Evolutionary conservation across 1,140 invertebrate genomes (phyloP).

Genomic region (Penaeus chinensis): DNA sequence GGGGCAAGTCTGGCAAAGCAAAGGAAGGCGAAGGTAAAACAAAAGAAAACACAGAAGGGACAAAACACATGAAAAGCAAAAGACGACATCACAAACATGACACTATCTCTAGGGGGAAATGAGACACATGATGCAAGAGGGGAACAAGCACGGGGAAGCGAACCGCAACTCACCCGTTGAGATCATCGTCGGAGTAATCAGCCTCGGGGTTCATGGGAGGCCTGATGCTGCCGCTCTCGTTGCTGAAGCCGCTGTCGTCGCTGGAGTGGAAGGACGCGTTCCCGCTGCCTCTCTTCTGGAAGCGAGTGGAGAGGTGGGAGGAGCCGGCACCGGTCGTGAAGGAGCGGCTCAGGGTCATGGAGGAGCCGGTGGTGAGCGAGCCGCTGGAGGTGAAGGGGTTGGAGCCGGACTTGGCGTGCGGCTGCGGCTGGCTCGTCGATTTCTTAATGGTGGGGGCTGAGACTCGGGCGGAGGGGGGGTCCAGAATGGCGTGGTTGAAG

Average conservation of each 20-base stretch:
- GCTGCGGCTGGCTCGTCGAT: slow-evolving; percentile 51
- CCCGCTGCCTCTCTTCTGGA: slow-evolving; percentile 56
- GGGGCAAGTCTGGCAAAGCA: slow-evolving; percentile 28
- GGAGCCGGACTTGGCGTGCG: slow-evolving; percentile 23
- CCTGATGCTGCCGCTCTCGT: slow-evolving; percentile 74
- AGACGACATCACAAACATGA: neutral
- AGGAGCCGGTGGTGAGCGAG: slow-evolving; percentile 22
- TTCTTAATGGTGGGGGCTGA: slow-evolving; percentile 35
- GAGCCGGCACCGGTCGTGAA: slow-evolving; percentile 30
- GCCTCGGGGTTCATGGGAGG: slow-evolving; percentile 83
- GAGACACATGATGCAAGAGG: neutral
- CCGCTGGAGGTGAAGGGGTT: slow-evolving; percentile 42
- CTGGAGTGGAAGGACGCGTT: slow-evolving; percentile 76
- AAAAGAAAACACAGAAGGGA: slow-evolving; percentile 14
- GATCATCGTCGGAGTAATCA: slow-evolving; percentile 89
- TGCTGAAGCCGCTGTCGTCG: slow-evolving; percentile 91
- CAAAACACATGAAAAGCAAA: slow-evolving; percentile 8
- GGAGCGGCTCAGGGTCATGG: slow-evolving; percentile 32
- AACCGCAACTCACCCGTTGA: slow-evolving; percentile 39
- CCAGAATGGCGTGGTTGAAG: slow-evolving; percentile 38
- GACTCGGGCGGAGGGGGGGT: slow-evolving; percentile 22
- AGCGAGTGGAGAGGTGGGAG: slow-evolving; percentile 47
- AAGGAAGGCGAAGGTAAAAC: slow-evolving; percentile 32
- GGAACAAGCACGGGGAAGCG: neutral
- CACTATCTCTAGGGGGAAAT: neutral